Evolutionary conservation across 2,888 invertebrate genomes (phyloP).

Genomic region (Apodemia hepburni): DNA sequence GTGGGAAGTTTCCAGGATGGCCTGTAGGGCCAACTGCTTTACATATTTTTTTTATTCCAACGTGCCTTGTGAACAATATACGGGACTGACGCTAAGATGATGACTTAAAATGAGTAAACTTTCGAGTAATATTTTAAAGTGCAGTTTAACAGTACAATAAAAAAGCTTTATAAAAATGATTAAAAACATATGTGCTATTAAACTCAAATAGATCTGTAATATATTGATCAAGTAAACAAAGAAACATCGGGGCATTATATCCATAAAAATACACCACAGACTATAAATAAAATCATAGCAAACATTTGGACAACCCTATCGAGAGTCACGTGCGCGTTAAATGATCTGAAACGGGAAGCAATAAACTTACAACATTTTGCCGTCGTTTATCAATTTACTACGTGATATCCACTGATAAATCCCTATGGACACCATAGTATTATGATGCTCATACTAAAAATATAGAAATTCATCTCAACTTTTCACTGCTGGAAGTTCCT

Average conservation of each 20-base stretch:
- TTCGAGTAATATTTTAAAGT: no score
- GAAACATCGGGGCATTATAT: constrained; percentile 23
- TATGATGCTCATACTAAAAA: not conserved
- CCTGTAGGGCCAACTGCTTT: no score
- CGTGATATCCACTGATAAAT: not conserved
- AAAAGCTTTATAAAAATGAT: not conserved
- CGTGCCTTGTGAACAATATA: no score
- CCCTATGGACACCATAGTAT: not conserved
- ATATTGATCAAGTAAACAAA: constrained; percentile 34
- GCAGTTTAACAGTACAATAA: no score
- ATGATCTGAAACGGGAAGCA: constrained; percentile 70
- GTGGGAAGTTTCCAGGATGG: no score
- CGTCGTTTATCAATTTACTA: constrained; percentile 52
- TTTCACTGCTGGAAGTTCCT: no score
- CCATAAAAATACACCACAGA: constrained; percentile 31
- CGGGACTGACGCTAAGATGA: no score
- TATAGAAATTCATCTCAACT: no score
- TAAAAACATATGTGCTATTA: constrained; percentile 34
- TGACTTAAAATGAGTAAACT: no score
- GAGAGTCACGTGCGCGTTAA: constrained; percentile 66
- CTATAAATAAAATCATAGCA: constrained; percentile 54
- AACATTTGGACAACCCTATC: constrained; percentile 62
- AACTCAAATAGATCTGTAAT: constrained; percentile 29
- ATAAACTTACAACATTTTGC: constrained; percentile 64
- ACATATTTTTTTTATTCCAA: no score